Conservation (phyloP, 2,888 invertebrate species). For the Drymonia ruficornis region DNA sequence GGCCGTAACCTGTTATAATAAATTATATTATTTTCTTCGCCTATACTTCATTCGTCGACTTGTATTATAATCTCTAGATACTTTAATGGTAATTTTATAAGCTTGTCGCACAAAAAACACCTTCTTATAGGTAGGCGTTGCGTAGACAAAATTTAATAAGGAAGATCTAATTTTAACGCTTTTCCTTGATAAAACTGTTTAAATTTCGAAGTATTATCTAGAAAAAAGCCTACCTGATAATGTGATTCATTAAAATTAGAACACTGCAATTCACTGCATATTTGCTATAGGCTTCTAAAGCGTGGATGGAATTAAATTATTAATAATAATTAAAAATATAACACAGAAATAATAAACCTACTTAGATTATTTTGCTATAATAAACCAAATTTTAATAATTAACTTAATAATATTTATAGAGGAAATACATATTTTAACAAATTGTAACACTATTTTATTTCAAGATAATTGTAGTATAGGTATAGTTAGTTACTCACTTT, state of each 20-base stretch:
- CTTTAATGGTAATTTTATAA: slow-evolving; percentile 3
- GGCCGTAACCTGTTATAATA: too few relatives aligned
- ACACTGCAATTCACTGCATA: slow-evolving; percentile 25
- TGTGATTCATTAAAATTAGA: slow-evolving; percentile 44
- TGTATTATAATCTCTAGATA: too few relatives aligned
- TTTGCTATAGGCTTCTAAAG: slow-evolving; percentile 32
- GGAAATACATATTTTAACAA: too few relatives aligned
- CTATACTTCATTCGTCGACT: too few relatives aligned
- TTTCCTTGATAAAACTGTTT: slow-evolving; percentile 1
- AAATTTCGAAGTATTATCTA: slow-evolving; percentile 1
- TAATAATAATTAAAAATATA: background rate
- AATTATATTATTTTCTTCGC: too few relatives aligned
- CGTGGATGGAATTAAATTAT: slow-evolving; percentile 24
- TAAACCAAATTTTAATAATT: too few relatives aligned
- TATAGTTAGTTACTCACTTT: too few relatives aligned
- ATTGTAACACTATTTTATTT: too few relatives aligned
- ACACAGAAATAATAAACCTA: too few relatives aligned
- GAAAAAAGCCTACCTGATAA: slow-evolving; percentile 23
- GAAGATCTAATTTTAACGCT: background rate
- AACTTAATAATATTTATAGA: too few relatives aligned
- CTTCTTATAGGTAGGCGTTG: slow-evolving; percentile 1
- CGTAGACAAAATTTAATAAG: background rate
- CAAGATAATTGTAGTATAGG: too few relatives aligned
- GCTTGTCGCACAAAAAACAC: slow-evolving; percentile 7
- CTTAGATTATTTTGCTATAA: too few relatives aligned